Percentiles rank a stretch among this genome's conserved stretches.
phyloP scores from a whole-genome alignment of 2,113 vertebrate species.

The Pelecanus crispus region DNA sequence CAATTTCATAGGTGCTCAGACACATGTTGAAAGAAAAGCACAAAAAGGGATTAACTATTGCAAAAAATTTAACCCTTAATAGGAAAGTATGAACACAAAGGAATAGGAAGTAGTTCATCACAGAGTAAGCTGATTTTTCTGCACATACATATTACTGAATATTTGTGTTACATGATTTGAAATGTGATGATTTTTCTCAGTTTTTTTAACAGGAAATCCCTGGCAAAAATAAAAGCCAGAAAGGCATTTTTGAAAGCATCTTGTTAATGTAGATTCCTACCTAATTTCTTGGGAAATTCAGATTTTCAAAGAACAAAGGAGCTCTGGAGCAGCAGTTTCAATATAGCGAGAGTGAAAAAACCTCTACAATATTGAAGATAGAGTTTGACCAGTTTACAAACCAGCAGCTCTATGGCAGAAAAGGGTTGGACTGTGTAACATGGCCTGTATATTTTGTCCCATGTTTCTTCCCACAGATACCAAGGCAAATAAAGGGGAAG shows the following conservation, averaged over 20 bases:
- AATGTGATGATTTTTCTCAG: neutral
- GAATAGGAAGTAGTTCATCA: neutral
- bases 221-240: neutral
- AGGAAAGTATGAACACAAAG: neutral
- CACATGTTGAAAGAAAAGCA: neutral
- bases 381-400: neutral
- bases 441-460: neutral
- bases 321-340: neutral
- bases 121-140: neutral
- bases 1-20: neutral
- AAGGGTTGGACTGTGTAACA: neutral
- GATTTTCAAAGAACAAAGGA: neutral
- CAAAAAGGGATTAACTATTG: neutral
- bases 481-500: neutral
- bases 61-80: neutral
- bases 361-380: fast-evolving
- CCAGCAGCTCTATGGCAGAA: neutral
- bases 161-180: fast-evolving
- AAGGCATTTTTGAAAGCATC: fast-evolving
- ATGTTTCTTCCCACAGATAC: neutral
- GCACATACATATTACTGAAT: neutral
- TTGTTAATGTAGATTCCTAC: neutral
- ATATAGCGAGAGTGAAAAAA: neutral
- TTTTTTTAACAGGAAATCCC: neutral
- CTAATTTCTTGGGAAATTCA: neutral